Evolutionary conservation across 1,140 invertebrate genomes (phyloP), one percentile per base, ranked within the genome.

Genomic region (Chionoecetes opilio): DNA sequence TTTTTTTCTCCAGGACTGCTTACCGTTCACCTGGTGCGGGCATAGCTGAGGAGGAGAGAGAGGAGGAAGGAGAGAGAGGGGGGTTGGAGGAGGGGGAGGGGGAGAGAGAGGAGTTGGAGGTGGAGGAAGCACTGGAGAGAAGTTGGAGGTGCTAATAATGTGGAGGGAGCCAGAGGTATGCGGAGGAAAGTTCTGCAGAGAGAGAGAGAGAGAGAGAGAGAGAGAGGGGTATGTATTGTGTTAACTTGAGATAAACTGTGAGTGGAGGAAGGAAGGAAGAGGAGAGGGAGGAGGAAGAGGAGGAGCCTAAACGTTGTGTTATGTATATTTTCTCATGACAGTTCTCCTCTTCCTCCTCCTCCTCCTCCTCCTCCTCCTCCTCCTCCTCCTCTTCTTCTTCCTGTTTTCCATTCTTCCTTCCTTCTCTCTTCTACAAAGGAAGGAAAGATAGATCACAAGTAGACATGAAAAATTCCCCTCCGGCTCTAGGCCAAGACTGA

Each of bases 401-500:
- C 21, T n/a, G 21, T 5, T 75, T 26, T 5, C n/a, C 63, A 3
- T 75, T 21, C n/a, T 75, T 21, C 32, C 32, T 32, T 87, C 11
- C 14, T 41, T 35, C 14, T 87, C 86, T 41, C 32, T 37, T 21
- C 8, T 41, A 35, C 86, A 41, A 35, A n/a, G 5, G n/a, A 29
- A 86, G 21, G 46, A 53, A 53, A 53, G 46, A 53, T 53, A 75
- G 21, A 75, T 75, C 63, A 75, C 21, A 75, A n/a, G 26, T n/a
- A 75, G 63, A 75, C 63, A 75, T n/a, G 63, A 17, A 17, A 75
- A 75, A 75, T n/a, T 75, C n/a, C 63, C 63, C 21, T 75, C 63
- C 63, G n/a, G 63, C 63, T 75, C 21, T 87, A 26, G 86, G 86
- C 86, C 86, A 35, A 87, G 46, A 53, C 46, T n/a, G 53, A 63